Percentiles rank a stretch among this genome's conserved stretches.
phyloP scores from a whole-genome alignment of 2,888 invertebrate species.

The Cantharis nigra region DNA sequence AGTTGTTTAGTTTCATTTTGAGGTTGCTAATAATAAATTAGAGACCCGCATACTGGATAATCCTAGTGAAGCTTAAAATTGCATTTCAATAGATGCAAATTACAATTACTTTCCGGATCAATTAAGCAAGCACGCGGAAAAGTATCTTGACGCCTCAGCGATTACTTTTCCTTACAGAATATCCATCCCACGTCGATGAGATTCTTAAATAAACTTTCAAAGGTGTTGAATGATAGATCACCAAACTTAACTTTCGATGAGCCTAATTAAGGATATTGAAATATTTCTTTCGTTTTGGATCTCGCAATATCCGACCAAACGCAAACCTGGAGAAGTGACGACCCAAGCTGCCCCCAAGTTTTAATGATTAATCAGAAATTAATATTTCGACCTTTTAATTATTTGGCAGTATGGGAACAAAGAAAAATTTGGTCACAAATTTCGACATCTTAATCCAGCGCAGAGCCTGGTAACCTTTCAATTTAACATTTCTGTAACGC shows the following conservation, averaged over 20 bases:
- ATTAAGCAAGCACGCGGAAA: not conserved
- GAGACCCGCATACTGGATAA: slow-evolving; percentile 1
- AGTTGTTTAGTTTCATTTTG: slow-evolving; percentile 19
- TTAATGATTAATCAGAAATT: not conserved
- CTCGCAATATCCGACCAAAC: not conserved
- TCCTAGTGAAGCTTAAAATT: not conserved
- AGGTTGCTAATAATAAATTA: slow-evolving; percentile 14
- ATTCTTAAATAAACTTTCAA: not conserved
- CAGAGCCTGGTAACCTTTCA: not conserved
- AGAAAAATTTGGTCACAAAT: not conserved
- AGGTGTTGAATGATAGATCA: not conserved
- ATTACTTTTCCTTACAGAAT: not conserved
- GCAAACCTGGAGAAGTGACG: not conserved
- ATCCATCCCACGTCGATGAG: not conserved
- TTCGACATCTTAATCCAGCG: not conserved
- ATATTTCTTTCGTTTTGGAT: not conserved
- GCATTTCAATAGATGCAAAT: not conserved
- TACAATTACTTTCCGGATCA: not conserved
- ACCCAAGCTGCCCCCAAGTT: not conserved
- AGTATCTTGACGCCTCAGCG: not conserved
- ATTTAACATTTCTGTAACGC: not conserved
- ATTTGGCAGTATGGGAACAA: not conserved
- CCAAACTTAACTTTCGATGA: not conserved
- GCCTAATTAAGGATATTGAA: not conserved
- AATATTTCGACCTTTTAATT: not conserved